Percentiles rank a stretch among this genome's conserved stretches.
Evolutionary conservation across 2,113 vertebrate genomes (phyloP).

Genomic region (Genyomyrus donnyi): DNA sequence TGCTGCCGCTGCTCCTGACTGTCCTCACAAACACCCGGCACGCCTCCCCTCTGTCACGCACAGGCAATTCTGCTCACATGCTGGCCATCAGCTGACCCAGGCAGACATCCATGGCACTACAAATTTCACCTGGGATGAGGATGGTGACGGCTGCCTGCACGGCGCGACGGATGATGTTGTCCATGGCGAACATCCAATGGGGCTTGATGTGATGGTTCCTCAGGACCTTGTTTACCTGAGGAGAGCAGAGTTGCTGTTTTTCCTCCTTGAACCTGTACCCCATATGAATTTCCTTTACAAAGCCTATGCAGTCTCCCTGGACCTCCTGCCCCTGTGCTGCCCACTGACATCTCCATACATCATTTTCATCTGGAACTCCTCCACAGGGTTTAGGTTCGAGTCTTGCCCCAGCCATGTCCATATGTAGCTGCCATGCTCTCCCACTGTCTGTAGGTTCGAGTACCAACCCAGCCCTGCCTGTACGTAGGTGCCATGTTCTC

Average conservation of each 20-base stretch:
- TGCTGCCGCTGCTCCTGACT: not conserved
- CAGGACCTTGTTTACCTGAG: constrained; percentile 86
- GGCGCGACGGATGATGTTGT: constrained; percentile 83
- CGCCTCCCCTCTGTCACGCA: not conserved
- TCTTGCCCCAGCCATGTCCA: not conserved
- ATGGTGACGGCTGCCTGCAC: constrained; percentile 88
- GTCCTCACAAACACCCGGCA: not conserved
- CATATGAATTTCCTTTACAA: too few relatives aligned
- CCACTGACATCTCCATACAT: not conserved
- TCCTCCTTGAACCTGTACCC: not conserved
- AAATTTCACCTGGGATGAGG: constrained; percentile 78
- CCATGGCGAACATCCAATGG: constrained; percentile 96
- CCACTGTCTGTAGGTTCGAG: not conserved
- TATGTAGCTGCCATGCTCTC: not conserved
- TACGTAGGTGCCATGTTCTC: not conserved
- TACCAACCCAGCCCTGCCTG: not conserved
- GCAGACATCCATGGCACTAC: not conserved
- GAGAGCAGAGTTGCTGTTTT: not conserved
- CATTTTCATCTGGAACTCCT: not conserved
- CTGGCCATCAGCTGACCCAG: not conserved
- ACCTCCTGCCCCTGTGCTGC: not conserved
- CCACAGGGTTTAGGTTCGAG: not conserved
- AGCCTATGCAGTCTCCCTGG: not conserved
- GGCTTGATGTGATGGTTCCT: constrained; percentile 86
- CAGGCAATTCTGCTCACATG: not conserved